Evolutionary conservation across 2,888 invertebrate species (phyloP), one percentile per base, ranked within the genome.

Genomic region (Palloptera scutellata): DNA sequence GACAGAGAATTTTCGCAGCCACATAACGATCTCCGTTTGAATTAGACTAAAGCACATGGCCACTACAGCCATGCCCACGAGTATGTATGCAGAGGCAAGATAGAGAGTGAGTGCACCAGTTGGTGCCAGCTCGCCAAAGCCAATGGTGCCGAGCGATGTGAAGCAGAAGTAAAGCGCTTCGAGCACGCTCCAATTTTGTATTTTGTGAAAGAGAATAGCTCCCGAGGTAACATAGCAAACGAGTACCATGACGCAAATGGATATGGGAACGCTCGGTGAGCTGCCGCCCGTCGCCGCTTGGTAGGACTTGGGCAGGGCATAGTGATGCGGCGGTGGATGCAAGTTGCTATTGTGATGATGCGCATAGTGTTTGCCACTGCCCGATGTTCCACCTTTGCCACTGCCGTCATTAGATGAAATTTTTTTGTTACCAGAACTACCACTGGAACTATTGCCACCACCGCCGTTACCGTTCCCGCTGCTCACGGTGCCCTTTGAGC

Each of bases 171-270:
- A 92, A 70, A 91, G 88, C 43, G 96, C 96, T 79, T 97, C 97
- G 63, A 97, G 87, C 52, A 94, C 89, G 69, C 91, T 91, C 98
- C 98, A 98, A 74, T 91, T 90, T 84, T 98, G 98, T 81, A 97
- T 92, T 64, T 92, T 88, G 70, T 93, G 92, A 85, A 98, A 98
- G 73, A 98, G 88, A 69, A 94, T 87, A 1, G 97, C 94, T 13
- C 98, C 98, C 45, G 94, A 91, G 68, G 92, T 91, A 77, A 98
- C 90, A 85, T 98, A 98, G 74, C 91, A 88, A 59, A 94, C 87
- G 78, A 98, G 91, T 54, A 97, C 91, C 74, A 95, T 86, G 70
- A 97, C 86, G 81, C 96, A 96, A 61, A 98, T 88, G 64, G 91
- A 89, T 68, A 97, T 91, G 59, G 98, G 98, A 69, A 98, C 96